phyloP scores from a whole-genome alignment of 1,140 invertebrate species.

The Diorhabda elongata region DNA sequence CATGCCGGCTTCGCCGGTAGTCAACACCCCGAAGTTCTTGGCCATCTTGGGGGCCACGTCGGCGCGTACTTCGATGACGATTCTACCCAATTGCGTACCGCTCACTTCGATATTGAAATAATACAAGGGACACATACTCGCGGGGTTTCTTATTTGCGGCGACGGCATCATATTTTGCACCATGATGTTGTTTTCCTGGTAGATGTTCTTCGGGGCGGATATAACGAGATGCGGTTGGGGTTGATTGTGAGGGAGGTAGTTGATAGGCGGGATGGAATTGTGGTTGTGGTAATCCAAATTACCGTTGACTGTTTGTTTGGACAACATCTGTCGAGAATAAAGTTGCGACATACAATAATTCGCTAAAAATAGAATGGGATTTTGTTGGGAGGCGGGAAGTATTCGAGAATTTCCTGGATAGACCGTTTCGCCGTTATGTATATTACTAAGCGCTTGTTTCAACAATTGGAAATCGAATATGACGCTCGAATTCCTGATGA shows the following conservation, averaged over 20 bases:
- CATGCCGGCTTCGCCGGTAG: slow-evolving; percentile 73
- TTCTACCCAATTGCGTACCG: slow-evolving; percentile 63
- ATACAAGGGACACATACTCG: slow-evolving; percentile 64
- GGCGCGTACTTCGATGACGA: slow-evolving; percentile 78
- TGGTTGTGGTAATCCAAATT: slow-evolving; percentile 53
- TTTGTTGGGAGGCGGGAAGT: slow-evolving; percentile 48
- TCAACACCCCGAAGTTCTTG: slow-evolving; percentile 80
- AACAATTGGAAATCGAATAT: slow-evolving; percentile 63
- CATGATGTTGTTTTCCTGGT: slow-evolving; percentile 41
- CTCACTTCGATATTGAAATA: slow-evolving; percentile 76
- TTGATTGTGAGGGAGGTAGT: slow-evolving; percentile 46
- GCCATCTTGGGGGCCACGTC: slow-evolving; percentile 87
- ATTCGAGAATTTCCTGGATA: slow-evolving; percentile 48
- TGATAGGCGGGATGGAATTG: slow-evolving; percentile 43
- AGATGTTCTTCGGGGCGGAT: slow-evolving; percentile 43
- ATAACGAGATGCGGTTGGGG: slow-evolving; percentile 36
- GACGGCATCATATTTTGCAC: slow-evolving; percentile 45
- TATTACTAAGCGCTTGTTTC: slow-evolving; percentile 59
- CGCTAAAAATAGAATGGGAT: slow-evolving; percentile 65
- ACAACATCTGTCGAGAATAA: slow-evolving; percentile 63
- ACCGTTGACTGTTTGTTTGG: slow-evolving; percentile 58
- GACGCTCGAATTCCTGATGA: slow-evolving; percentile 61
- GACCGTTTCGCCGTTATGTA: slow-evolving; percentile 54
- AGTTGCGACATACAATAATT: slow-evolving; percentile 70
- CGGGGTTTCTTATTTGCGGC: slow-evolving; percentile 50